These are phyloP conservation scores for Drosophila parvula DNA, from an alignment of 1,140 invertebrate species.

Conservation along the genomic window DNA sequence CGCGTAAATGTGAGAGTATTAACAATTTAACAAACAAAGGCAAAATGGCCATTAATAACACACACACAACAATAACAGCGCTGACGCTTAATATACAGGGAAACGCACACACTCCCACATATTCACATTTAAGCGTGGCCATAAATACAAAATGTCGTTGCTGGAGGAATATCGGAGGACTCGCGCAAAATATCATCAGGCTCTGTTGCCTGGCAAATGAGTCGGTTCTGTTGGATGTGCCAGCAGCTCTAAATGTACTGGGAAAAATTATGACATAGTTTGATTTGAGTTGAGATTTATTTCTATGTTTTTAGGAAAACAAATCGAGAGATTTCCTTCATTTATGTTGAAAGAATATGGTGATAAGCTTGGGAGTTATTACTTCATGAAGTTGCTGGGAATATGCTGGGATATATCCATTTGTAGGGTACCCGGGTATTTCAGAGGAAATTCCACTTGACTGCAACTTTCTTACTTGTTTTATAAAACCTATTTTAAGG, in stretches of 20 bases:
- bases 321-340: background rate
- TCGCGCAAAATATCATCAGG: conserved; percentile 49
- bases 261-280: background rate
- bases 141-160: conserved; percentile 59
- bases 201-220: conserved; percentile 48
- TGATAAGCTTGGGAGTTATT: background rate
- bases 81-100: conserved; percentile 27
- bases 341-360: background rate
- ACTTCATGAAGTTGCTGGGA: background rate
- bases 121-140: conserved; percentile 10
- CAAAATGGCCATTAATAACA: conserved; percentile 57
- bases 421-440: background rate
- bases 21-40: conserved; percentile 53
- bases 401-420: background rate
- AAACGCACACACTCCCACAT: background rate
- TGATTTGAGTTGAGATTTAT: background rate
- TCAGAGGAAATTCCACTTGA: background rate
- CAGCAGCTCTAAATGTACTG: conserved; percentile 6
- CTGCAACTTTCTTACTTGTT: background rate
- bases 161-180: conserved; percentile 31
- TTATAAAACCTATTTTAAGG: background rate
- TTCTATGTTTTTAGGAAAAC: background rate
- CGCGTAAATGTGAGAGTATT: conserved; percentile 45
- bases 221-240: conserved; percentile 27
- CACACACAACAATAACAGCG: conserved; percentile 24